Conservation (phyloP, 2,888 invertebrate species). For the Palloptera scutellata region DNA sequence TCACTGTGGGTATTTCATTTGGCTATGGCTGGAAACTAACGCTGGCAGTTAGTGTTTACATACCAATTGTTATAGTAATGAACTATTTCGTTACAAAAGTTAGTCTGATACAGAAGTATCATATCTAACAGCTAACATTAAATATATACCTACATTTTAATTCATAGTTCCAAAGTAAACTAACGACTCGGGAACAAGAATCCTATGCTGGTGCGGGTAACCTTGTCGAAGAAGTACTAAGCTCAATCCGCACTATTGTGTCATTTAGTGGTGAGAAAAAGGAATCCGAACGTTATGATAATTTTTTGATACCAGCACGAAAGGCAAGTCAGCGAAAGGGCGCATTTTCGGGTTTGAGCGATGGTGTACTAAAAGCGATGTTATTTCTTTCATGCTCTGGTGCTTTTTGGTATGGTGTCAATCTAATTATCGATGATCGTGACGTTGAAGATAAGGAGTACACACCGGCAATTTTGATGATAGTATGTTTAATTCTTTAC, state of each 20-base stretch:
- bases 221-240: slow-evolving; percentile 79
- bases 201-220: slow-evolving; percentile 81
- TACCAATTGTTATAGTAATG: slow-evolving; percentile 78
- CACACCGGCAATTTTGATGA: slow-evolving; percentile 76
- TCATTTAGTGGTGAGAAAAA: slow-evolving; percentile 82
- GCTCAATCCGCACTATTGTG: slow-evolving; percentile 77
- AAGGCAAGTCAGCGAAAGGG: slow-evolving; percentile 73
- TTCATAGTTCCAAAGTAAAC: slow-evolving; percentile 70
- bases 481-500: slow-evolving; percentile 66
- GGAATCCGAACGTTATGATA: slow-evolving; percentile 72
- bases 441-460: slow-evolving; percentile 70
- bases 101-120: slow-evolving; percentile 48
- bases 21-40: slow-evolving; percentile 87
- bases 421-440: slow-evolving; percentile 74
- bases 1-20: slow-evolving; percentile 78
- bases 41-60: slow-evolving; percentile 78
- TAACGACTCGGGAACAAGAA: slow-evolving; percentile 72
- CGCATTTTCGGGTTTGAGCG: slow-evolving; percentile 74
- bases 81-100: slow-evolving; percentile 81
- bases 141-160: neutral
- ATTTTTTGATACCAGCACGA: slow-evolving; percentile 70
- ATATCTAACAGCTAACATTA: neutral
- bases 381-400: slow-evolving; percentile 79
- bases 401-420: slow-evolving; percentile 84
- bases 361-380: slow-evolving; percentile 77